Evolutionary conservation across 2,888 invertebrate species (phyloP).

Genomic region (Drosophila monieri): DNA sequence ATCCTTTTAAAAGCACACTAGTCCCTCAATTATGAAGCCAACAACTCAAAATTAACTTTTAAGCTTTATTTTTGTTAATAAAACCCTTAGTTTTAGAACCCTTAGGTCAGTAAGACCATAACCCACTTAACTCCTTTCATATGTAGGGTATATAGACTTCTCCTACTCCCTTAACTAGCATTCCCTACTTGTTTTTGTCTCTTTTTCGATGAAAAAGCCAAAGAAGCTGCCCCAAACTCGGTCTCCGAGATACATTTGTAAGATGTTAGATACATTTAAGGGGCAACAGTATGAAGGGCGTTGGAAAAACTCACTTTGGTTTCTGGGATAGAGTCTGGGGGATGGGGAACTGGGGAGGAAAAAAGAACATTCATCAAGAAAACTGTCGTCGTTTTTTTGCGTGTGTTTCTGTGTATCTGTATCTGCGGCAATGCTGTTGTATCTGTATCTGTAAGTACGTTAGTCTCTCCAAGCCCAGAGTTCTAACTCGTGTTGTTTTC

Average conservation of each 20-base stretch:
- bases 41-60: too few species aligned
- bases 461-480: constrained; percentile 68
- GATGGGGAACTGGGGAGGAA: constrained; percentile 36
- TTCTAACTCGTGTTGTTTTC: constrained; percentile 67
- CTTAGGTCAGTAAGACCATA: not conserved
- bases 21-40: too few species aligned
- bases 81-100: too few species aligned
- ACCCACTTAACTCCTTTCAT: not conserved
- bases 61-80: too few species aligned
- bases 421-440: constrained; percentile 22
- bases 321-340: not conserved
- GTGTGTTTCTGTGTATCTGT: constrained; percentile 20
- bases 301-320: constrained; percentile 42
- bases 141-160: constrained; percentile 5
- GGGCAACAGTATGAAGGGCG: constrained; percentile 5
- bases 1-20: too few species aligned
- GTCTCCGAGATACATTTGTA: constrained; percentile 34
- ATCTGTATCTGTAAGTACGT: constrained; percentile 69
- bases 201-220: constrained; percentile 58
- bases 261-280: constrained; percentile 38
- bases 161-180: constrained; percentile 10
- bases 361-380: constrained; percentile 79
- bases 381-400: constrained; percentile 75
- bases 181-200: constrained; percentile 14
- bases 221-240: constrained; percentile 38